These are phyloP conservation scores for Labia minor DNA, from an alignment of 2,888 invertebrate species.

Conservation along the genomic window DNA sequence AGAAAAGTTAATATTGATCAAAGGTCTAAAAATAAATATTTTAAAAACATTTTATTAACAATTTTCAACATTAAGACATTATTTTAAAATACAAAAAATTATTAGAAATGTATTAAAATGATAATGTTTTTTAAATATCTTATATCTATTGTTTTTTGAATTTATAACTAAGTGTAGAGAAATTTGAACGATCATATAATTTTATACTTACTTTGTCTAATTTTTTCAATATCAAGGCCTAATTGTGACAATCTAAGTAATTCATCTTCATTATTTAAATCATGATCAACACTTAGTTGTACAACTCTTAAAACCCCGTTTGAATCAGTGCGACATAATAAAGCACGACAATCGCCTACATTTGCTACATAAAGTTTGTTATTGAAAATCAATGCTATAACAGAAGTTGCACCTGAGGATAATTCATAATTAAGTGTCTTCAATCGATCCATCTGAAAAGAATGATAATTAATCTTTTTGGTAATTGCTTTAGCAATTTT, in stretches of 20 bases:
- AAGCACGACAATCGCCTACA: conserved; percentile 69
- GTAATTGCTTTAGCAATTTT: neutral
- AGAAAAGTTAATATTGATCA: conserved; percentile 26
- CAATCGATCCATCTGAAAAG: conserved; percentile 46
- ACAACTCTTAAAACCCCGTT: conserved; percentile 66
- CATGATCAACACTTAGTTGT: conserved; percentile 76
- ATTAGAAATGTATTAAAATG: too few species aligned
- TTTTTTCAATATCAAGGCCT: conserved; percentile 58
- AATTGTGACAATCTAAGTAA: conserved; percentile 61
- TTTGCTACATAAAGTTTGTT: conserved; percentile 77
- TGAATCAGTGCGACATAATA: conserved; percentile 66
- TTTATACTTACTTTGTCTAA: conserved; percentile 56
- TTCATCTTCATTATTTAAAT: conserved; percentile 76
- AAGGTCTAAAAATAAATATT: neutral
- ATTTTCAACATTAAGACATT: too few species aligned
- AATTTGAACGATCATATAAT: too few species aligned
- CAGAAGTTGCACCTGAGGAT: conserved; percentile 72
- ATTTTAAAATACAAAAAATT: too few species aligned
- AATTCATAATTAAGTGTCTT: conserved; percentile 66
- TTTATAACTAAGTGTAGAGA: too few species aligned
- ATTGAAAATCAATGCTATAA: conserved; percentile 65
- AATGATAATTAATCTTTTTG: too few species aligned
- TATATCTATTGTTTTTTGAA: too few species aligned
- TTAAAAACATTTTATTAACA: too few species aligned
- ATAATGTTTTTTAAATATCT: too few species aligned